Conservation (phyloP, 23 tunicate genomes). For the Ciona savignyi region DNA sequence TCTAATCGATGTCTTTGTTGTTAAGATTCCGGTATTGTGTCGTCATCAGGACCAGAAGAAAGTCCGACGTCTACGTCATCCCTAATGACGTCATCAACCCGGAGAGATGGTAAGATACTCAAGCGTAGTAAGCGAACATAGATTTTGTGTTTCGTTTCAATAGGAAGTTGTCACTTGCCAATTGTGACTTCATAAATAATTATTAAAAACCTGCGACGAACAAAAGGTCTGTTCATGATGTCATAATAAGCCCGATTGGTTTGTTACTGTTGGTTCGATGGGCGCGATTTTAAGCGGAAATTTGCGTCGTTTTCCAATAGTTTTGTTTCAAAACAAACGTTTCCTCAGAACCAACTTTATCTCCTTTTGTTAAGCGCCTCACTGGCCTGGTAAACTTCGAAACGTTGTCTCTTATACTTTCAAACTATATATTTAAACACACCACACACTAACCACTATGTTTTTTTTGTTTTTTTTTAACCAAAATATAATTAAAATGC, state of each 20-base stretch:
- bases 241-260: background rate
- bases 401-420: too few relatives aligned
- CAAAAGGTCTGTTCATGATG: too few relatives aligned
- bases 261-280: background rate
- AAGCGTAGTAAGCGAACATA: background rate
- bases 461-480: too few relatives aligned
- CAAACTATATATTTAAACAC: too few relatives aligned
- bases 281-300: background rate
- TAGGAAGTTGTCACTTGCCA: too few relatives aligned
- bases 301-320: background rate
- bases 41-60: background rate
- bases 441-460: too few relatives aligned
- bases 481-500: too few relatives aligned
- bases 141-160: too few relatives aligned
- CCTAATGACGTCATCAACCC: background rate
- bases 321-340: background rate
- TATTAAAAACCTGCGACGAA: too few relatives aligned
- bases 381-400: too few relatives aligned
- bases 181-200: too few relatives aligned
- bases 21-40: background rate
- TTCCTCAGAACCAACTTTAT: background rate
- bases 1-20: background rate
- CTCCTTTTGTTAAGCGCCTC: too few relatives aligned
- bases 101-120: background rate
- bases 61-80: background rate